These are phyloP conservation scores for Parus major DNA, from an alignment of 2,113 vertebrate genomes.

Conservation along the genomic window DNA sequence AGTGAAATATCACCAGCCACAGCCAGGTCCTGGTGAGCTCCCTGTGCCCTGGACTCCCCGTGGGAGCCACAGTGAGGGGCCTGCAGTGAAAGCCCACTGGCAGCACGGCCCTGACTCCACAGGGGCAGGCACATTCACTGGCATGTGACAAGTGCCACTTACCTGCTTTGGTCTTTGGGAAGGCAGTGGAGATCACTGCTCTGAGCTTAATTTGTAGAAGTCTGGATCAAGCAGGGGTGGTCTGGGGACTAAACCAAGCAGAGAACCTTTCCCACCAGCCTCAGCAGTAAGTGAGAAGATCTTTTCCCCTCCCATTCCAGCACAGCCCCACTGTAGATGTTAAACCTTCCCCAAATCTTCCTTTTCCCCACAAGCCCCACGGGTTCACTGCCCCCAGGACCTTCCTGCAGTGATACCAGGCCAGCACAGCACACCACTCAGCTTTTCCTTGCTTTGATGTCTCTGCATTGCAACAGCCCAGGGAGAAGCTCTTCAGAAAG, in stretches of 20 bases:
- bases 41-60: neutral
- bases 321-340: neutral
- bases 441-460: neutral
- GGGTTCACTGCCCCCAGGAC: fast-evolving
- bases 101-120: neutral
- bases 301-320: neutral
- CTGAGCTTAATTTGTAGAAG: neutral
- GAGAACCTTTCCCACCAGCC: neutral
- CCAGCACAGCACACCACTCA: neutral
- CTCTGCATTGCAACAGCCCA: neutral
- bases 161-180: neutral
- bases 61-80: neutral
- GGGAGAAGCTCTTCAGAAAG: neutral
- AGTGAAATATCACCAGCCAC: neutral
- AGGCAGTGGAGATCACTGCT: neutral
- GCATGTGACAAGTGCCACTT: neutral
- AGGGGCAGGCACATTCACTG: neutral
- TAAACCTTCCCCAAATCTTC: neutral
- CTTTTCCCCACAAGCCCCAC: neutral
- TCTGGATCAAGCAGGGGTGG: neutral
- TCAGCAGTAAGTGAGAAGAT: neutral
- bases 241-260: neutral
- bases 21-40: neutral
- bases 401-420: neutral
- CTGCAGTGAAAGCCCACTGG: neutral